These are phyloP conservation scores for Heliconius sara DNA, from an alignment of 2,888 invertebrate species.

Conservation along the genomic window DNA sequence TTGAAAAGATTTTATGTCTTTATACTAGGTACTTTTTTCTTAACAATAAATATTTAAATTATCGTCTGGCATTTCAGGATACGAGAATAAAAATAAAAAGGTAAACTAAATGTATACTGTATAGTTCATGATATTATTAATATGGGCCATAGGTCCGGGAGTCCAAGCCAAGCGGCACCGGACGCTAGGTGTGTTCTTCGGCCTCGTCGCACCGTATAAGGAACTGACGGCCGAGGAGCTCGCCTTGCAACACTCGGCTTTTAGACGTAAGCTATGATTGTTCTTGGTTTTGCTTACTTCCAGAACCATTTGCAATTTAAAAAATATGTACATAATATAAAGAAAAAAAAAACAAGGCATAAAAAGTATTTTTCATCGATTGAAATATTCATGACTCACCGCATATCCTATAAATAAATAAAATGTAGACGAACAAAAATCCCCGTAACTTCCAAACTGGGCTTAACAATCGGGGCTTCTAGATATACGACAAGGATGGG, in stretches of 20 bases:
- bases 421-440: slow-evolving; percentile 59
- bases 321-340: not conserved
- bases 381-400: slow-evolving; percentile 7
- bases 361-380: not conserved
- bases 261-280: slow-evolving; percentile 44
- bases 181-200: slow-evolving; percentile 51
- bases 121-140: slow-evolving; percentile 4
- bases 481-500: slow-evolving; percentile 64
- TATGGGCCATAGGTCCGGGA: slow-evolving; percentile 36
- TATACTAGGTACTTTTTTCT: not conserved
- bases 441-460: slow-evolving; percentile 73
- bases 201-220: slow-evolving; percentile 78
- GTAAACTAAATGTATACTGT: not conserved
- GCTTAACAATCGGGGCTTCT: slow-evolving; percentile 74
- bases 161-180: slow-evolving; percentile 34
- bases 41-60: not conserved
- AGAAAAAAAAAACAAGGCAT: not conserved
- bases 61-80: not conserved
- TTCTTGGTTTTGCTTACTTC: slow-evolving; percentile 31
- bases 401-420: slow-evolving; percentile 38
- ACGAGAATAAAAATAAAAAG: not conserved
- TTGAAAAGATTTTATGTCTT: no score
- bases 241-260: slow-evolving; percentile 54
- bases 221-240: slow-evolving; percentile 70
- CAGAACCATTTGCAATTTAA: slow-evolving; percentile 34